phyloP scores from a whole-genome alignment of 2,797 vertebrate species.

The Enteromius anoplus region DNA sequence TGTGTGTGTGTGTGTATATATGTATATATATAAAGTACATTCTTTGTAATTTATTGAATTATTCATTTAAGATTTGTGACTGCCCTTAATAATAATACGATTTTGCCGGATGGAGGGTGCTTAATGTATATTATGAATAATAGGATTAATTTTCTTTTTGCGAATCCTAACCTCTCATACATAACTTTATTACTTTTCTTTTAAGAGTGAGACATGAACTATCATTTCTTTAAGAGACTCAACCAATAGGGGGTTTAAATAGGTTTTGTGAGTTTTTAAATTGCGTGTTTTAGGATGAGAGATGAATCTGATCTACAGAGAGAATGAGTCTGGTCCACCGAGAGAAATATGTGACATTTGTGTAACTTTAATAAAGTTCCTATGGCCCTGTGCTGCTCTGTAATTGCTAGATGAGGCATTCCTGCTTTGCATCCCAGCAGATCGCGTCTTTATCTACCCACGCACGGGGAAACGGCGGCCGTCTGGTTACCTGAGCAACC shows the following conservation, averaged over 20 bases:
- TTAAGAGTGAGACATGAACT: background rate
- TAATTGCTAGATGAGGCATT: conserved; percentile 60
- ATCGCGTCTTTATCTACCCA: conserved; percentile 49
- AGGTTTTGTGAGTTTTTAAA: conserved; percentile 23
- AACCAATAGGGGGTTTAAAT: conserved; percentile 1
- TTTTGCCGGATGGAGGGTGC: background rate
- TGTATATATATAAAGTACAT: background rate
- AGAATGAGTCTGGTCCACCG: conserved; percentile 3
- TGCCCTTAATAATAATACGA: background rate
- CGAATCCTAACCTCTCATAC: background rate
- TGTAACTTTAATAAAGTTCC: conserved; percentile 36
- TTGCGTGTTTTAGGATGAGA: conserved; percentile 12
- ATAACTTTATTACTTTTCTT: background rate
- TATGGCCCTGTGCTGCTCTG: conserved; percentile 52
- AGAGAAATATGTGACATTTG: conserved; percentile 43
- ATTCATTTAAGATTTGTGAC: background rate
- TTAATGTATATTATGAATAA: background rate
- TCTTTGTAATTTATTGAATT: background rate
- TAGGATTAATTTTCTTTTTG: background rate
- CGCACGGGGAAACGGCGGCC: conserved; percentile 51
- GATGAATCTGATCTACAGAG: conserved; percentile 10
- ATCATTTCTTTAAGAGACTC: background rate
- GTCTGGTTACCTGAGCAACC: conserved; percentile 61
- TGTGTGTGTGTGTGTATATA: too few species aligned
- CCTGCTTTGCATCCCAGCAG: conserved; percentile 63